Percentiles rank a stretch among this genome's conserved stretches.
Conservation (phyloP, 1,140 invertebrate genomes). For the Zaprionus lachaisei region DNA sequence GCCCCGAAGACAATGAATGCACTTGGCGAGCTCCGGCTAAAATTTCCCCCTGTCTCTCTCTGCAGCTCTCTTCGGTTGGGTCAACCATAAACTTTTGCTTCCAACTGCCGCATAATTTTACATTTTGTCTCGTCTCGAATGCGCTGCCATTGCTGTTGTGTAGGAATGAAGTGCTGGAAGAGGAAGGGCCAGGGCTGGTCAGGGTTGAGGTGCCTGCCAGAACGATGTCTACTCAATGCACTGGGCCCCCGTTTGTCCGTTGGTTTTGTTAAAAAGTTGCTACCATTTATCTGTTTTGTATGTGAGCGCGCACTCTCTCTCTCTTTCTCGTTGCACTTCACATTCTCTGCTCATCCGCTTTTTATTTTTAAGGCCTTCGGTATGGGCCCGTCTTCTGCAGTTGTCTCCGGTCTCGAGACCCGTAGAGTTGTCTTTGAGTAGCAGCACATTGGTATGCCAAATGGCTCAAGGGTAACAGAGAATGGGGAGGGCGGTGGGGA, state of each 20-base stretch:
- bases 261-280: constrained; percentile 76
- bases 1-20: constrained; percentile 70
- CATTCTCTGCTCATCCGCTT: constrained; percentile 31
- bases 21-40: constrained; percentile 48
- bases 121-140: constrained; percentile 55
- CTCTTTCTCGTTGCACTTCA: constrained; percentile 6
- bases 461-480: constrained; percentile 12
- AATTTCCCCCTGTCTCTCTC: neutral
- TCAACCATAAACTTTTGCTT: constrained; percentile 72
- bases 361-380: constrained; percentile 30
- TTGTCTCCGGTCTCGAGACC: constrained; percentile 31
- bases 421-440: constrained; percentile 25
- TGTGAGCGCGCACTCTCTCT: constrained; percentile 27
- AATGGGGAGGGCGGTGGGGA: neutral
- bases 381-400: constrained; percentile 37
- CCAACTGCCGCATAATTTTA: constrained; percentile 77
- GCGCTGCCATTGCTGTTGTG: neutral
- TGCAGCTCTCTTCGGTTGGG: constrained; percentile 31
- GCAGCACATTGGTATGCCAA: constrained; percentile 45
- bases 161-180: neutral
- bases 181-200: too few species aligned
- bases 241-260: constrained; percentile 43
- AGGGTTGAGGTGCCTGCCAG: neutral
- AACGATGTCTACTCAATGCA: constrained; percentile 58
- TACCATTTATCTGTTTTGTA: constrained; percentile 78